Base-by-base conservation (phyloP, 1,140 invertebrate species). In the Oncopodura yosiiana region DNA sequence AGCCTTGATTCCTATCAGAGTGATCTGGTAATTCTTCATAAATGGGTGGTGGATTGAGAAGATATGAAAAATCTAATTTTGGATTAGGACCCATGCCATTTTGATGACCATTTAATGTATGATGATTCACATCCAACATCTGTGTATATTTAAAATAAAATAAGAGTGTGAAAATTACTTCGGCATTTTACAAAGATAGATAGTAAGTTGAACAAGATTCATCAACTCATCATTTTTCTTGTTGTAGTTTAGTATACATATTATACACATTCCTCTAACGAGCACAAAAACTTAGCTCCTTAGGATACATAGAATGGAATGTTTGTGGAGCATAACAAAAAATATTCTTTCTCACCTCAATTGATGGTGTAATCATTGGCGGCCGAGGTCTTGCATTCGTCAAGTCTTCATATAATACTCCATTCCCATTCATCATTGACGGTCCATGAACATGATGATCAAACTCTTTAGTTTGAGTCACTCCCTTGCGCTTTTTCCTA, bases 51-150 rank as follows among this genome's bases (percentile, higher is more conserved):
- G 62, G 62, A 38, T 64, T 64, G 19, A 64, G 46, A 42, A 64
- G 61, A 42, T 64, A 64, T 6, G 58, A 55, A 37, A 64, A 64
- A 43, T 64, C 62, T 42, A 64, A 23, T 46, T 64, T 64, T n/a
- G 62, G 49, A 58, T 63, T 63, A 21, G 53, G 54, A 16, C 60
- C 53, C 44, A 60, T 56, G 29, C 58, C 58, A 30, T 61, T 58
- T 8, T 23, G 39, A 37, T 24, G 43, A n/a, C 49, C n/a, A 3
- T 24, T 38, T 14, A 34, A 21, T 27, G 36, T 48, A 41, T 42
- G 39, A 52, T 63, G 61, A 36, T 61, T 61, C n/a, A 64, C 56
- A 32, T 64, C 62, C 52, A 64, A 38, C 62, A 64, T 64, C 62
- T 64, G 24, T n/a, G n/a, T n/a, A n/a, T n/a, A n/a, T n/a, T n/a